phyloP scores from a whole-genome alignment of 2,797 vertebrate genomes.

The Lepus oiostolus region DNA sequence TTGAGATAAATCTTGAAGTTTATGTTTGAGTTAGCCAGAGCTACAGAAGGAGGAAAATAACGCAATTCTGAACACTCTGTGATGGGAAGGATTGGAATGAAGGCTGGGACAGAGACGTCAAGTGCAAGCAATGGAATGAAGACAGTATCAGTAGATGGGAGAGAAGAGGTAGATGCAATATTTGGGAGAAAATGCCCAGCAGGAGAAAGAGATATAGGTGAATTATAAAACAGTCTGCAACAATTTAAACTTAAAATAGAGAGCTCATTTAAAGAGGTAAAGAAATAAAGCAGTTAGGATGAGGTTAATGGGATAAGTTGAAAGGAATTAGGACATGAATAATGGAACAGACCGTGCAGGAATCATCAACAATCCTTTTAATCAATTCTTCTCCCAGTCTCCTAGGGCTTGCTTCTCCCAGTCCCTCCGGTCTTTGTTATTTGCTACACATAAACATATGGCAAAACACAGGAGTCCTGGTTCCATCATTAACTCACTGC shows the following conservation, averaged over 20 bases:
- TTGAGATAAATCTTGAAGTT: conserved; percentile 1
- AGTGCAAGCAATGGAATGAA: background rate
- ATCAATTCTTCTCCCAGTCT: background rate
- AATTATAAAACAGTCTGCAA: conserved; percentile 11
- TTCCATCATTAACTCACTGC: background rate
- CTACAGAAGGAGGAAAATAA: background rate
- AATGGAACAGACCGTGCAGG: background rate
- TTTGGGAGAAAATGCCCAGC: conserved; percentile 33
- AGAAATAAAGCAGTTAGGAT: conserved; percentile 1
- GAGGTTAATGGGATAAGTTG: background rate
- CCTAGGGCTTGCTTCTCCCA: background rate
- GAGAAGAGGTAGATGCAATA: background rate
- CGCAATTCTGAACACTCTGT: background rate
- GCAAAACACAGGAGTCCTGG: background rate
- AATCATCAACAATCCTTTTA: background rate
- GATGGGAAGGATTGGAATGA: background rate
- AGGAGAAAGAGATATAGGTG: background rate
- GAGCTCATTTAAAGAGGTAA: conserved; percentile 40
- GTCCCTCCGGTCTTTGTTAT: background rate
- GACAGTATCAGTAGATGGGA: background rate
- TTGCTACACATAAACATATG: background rate
- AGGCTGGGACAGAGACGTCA: background rate
- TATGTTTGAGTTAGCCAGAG: conserved; percentile 23
- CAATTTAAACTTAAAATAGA: conserved; percentile 26
- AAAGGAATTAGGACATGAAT: conserved; percentile 25